These are phyloP conservation scores for Phyllotis vaccarum DNA, from an alignment of 2,797 vertebrate species.

Conservation along the genomic window DNA sequence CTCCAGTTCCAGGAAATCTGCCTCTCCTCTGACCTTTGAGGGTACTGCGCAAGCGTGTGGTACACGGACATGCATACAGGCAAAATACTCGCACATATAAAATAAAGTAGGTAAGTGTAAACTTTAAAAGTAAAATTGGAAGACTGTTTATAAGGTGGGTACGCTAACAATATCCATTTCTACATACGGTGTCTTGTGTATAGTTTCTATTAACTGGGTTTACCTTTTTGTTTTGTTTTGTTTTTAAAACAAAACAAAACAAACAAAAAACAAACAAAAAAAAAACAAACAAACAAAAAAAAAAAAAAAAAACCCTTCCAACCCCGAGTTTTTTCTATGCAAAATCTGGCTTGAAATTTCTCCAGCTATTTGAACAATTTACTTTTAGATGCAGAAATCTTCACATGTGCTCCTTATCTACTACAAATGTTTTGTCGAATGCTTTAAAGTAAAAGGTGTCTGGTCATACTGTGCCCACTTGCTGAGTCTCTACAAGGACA, in stretches of 20 bases:
- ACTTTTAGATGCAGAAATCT: constrained; percentile 16
- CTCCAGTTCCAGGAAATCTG: no score
- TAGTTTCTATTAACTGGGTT: not conserved
- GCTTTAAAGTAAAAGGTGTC: not conserved
- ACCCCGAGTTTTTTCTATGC: not conserved
- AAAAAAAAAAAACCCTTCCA: no score
- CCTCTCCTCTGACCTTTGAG: no score
- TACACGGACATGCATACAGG: not conserved
- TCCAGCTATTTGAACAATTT: constrained; percentile 25
- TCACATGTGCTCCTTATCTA: not conserved
- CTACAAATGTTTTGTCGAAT: constrained; percentile 1
- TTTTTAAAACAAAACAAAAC: no score
- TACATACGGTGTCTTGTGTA: not conserved
- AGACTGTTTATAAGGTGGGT: not conserved
- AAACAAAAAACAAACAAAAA: no score
- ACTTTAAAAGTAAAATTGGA: not conserved
- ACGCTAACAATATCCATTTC: not conserved
- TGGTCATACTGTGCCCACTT: not conserved
- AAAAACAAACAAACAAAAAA: no score
- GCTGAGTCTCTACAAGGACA: not conserved
- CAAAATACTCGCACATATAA: not conserved
- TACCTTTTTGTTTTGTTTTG: not conserved
- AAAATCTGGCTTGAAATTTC: not conserved
- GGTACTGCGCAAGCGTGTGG: accelerated
- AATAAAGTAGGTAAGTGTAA: not conserved